phyloP scores from a whole-genome alignment of 2,888 invertebrate genomes.

The Ramazzottius varieornatus region DNA sequence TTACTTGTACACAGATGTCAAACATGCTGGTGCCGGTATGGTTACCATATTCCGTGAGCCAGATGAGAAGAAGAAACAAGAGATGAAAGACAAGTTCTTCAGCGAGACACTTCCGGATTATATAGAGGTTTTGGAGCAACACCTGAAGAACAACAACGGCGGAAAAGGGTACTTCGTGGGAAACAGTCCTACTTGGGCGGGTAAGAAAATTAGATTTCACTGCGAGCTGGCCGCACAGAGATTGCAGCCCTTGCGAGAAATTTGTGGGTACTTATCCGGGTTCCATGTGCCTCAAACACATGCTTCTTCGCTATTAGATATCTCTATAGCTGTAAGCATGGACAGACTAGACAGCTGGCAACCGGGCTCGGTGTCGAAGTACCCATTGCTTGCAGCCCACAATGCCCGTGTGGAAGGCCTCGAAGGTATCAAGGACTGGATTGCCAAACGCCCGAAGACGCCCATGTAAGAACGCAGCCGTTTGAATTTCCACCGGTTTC shows the following conservation, averaged over 20 bases:
- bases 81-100: neutral
- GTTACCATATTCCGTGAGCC: neutral
- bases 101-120: neutral
- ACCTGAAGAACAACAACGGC: neutral
- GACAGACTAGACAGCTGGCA: neutral
- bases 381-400: slow-evolving; percentile 4
- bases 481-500: too few relatives aligned
- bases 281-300: too few relatives aligned
- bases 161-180: neutral
- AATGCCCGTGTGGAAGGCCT: neutral
- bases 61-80: neutral
- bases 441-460: slow-evolving; percentile 6
- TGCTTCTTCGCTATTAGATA: too few relatives aligned
- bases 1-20: too few relatives aligned
- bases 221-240: too few relatives aligned
- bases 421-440: slow-evolving; percentile 4
- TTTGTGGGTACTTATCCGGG: too few relatives aligned
- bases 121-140: neutral
- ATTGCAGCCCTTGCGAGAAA: too few relatives aligned
- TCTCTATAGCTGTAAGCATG: neutral
- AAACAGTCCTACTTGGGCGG: neutral
- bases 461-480: too few relatives aligned
- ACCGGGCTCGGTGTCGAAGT: neutral
- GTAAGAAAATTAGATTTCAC: too few relatives aligned
- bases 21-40: too few relatives aligned